Evolutionary conservation across 2,113 vertebrate genomes (phyloP), one percentile per base, ranked within the genome.

Genomic region (Manacus vitellinus): DNA sequence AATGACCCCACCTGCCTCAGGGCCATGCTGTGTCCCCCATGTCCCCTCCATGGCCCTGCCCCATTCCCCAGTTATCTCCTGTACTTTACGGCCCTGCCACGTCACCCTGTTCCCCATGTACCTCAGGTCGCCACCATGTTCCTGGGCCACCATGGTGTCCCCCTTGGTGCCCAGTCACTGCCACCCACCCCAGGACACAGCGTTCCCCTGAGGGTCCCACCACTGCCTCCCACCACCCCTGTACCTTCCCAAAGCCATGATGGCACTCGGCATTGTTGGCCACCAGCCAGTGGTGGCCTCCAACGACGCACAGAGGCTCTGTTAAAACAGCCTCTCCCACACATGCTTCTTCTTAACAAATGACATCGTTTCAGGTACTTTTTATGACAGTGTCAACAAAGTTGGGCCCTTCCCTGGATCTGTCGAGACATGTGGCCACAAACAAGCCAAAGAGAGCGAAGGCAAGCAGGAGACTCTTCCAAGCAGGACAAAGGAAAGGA

Each of bases 251-350:
- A 66, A 18, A 47, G 39, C 75, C 30, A 17, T 12, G 2, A 16
- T 41, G 58, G 28, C 51, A 11, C 10, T 16, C 3, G 2, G 73
- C 2, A 0, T 1, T 31, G 35, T 23, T 39, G 85, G 37, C 66
- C 61, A 41, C 59, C 0, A 1, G n/a, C 62, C 54, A 14, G 12
- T 62, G 33, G 43, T 67, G 33, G 33, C 37, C 61, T 43, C 43
- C 1, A 3, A 56, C 66, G 51, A 55, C 1, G 0, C n/a, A 10
- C 0, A 0, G 55, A 59, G 6, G 9, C 35, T 80, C 44, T 4
- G 28, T 23, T 23, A 14, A n/a, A 52, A 9, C 2, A 1, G 28
- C 31, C 33, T 62, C 28, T 37, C 31, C n/a, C n/a, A 27, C 33
- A 6, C 0, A 0, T 31, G 21, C 11, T n/a, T 28, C 51, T 76